Evolutionary conservation across 2,797 vertebrate species (phyloP).

Genomic region (Chaenodraco wilsoni): DNA sequence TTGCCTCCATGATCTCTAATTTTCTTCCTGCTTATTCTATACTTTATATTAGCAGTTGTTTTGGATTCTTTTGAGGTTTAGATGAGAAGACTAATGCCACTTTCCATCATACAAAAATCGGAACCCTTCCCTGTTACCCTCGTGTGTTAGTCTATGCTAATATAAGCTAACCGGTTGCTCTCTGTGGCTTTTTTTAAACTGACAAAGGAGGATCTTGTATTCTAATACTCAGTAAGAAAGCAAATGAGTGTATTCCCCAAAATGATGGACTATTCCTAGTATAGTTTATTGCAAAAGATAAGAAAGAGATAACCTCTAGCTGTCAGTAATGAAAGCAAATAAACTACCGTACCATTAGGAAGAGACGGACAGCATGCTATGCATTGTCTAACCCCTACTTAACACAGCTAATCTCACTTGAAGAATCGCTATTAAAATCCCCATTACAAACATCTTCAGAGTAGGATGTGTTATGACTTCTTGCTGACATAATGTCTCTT

Average conservation of each 20-base stretch:
- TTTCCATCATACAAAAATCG: no score
- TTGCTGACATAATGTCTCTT: constrained; percentile 41
- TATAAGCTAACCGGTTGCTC: not conserved
- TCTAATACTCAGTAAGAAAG: not conserved
- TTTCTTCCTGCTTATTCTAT: not conserved
- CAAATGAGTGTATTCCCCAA: not conserved
- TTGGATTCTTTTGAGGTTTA: not conserved
- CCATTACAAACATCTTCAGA: constrained; percentile 15
- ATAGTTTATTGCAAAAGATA: not conserved
- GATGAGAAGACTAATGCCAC: not conserved
- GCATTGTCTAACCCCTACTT: not conserved
- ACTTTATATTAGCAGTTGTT: not conserved
- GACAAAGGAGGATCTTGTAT: not conserved
- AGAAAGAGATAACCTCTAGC: not conserved
- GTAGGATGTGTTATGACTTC: constrained; percentile 15
- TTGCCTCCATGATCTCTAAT: not conserved
- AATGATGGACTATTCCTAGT: not conserved
- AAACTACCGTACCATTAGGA: not conserved
- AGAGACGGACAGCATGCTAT: not conserved
- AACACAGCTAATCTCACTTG: not conserved
- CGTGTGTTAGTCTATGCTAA: not conserved
- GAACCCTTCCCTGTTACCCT: no score
- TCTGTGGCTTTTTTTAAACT: not conserved
- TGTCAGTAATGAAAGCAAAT: not conserved
- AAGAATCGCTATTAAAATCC: constrained; percentile 15